Evolutionary conservation across 2,888 invertebrate species (phyloP).

Genomic region (Heteromyza rotundicornis): DNA sequence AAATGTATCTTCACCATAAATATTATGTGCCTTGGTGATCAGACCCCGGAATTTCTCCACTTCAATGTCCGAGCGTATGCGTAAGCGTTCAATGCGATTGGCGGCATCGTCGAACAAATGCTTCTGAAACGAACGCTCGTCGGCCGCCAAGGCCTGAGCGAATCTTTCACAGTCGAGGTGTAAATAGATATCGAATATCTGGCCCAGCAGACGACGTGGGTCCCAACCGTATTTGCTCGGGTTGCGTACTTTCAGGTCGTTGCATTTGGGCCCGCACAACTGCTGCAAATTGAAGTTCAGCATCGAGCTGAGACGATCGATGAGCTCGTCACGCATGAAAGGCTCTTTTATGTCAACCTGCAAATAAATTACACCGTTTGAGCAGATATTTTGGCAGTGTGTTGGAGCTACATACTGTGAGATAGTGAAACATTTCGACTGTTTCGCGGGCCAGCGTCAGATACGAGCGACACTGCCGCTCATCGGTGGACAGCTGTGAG

Average conservation of each 20-base stretch:
- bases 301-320: constrained; percentile 95
- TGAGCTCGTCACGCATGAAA: constrained; percentile 91
- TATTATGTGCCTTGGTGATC: constrained; percentile 78
- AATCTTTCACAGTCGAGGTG: constrained; percentile 92
- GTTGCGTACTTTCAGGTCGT: constrained; percentile 88
- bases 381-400: no score
- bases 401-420: constrained; percentile 68
- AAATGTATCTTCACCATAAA: constrained; percentile 62
- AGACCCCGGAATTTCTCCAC: constrained; percentile 84
- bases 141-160: constrained; percentile 90
- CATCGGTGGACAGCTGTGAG: constrained; percentile 82
- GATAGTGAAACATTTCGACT: constrained; percentile 97
- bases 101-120: constrained; percentile 93
- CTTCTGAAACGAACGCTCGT: constrained; percentile 95
- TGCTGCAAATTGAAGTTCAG: constrained; percentile 97
- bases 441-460: constrained; percentile 92
- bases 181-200: constrained; percentile 95
- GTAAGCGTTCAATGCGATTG: constrained; percentile 76
- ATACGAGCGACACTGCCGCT: constrained; percentile 88
- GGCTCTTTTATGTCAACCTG: constrained; percentile 87
- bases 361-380: constrained; percentile 14
- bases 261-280: constrained; percentile 94
- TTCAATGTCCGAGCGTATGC: constrained; percentile 84
- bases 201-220: constrained; percentile 86
- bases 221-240: constrained; percentile 98